Percentiles rank a stretch among this genome's conserved stretches.
These are phyloP conservation scores for Pardalotus punctatus DNA, from an alignment of 2,113 vertebrate species.

Conservation along the genomic window DNA sequence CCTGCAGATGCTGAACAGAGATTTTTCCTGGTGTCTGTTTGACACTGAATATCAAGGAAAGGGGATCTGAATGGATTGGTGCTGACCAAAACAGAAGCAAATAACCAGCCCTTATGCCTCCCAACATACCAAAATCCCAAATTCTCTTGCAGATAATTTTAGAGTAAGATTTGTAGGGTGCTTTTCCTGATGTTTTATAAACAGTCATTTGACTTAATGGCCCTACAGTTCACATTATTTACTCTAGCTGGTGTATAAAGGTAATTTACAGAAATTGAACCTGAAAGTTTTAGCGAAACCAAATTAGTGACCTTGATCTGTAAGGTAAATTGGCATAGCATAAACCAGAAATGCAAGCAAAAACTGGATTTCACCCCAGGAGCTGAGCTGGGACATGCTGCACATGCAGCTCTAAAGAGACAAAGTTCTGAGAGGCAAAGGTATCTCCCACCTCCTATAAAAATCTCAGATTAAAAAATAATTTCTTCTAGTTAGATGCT, in stretches of 20 bases:
- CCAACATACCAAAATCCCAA: not conserved
- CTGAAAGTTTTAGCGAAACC: not conserved
- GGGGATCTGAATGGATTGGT: not conserved
- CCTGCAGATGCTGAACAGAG: not conserved
- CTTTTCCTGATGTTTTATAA: not conserved
- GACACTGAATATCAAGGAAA: not conserved
- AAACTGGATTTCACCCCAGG: not conserved
- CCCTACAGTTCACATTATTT: not conserved
- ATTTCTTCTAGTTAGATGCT: not conserved
- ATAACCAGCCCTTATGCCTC: not conserved
- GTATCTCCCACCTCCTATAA: not conserved
- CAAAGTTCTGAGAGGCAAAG: not conserved
- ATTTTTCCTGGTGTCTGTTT: not conserved
- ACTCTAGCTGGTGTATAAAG: not conserved
- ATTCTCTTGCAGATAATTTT: not conserved
- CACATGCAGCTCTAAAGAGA: not conserved
- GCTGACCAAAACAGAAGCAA: not conserved
- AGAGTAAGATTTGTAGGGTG: not conserved
- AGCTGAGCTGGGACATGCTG: not conserved
- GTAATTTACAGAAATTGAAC: not conserved
- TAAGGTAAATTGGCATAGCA: not conserved
- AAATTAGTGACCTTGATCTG: not conserved
- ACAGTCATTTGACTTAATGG: not conserved
- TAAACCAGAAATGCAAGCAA: not conserved
- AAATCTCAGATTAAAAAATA: not conserved